Conservation (phyloP, 1,140 invertebrate genomes). For the Drosophila truncata region DNA sequence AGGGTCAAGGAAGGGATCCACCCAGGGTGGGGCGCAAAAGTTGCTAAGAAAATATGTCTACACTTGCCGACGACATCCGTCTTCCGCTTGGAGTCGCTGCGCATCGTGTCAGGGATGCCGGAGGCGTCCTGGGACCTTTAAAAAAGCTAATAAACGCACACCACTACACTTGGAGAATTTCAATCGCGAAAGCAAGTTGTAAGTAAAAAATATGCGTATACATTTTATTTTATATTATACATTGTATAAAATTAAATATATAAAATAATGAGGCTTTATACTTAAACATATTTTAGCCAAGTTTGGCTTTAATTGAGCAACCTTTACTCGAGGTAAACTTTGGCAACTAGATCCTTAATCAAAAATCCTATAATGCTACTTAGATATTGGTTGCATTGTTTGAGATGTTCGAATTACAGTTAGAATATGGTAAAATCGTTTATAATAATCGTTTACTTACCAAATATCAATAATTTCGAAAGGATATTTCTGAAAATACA, state of each 20-base stretch:
- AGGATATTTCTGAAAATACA: conserved; percentile 3
- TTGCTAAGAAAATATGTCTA: conserved; percentile 72
- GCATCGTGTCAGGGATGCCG: conserved; percentile 40
- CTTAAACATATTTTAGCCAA: background rate
- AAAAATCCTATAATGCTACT: background rate
- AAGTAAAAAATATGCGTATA: too few relatives aligned
- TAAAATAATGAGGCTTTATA: too few relatives aligned
- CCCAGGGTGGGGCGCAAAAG: conserved; percentile 29
- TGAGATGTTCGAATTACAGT: too few relatives aligned
- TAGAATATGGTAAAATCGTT: background rate
- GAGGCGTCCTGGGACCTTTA: conserved; percentile 39
- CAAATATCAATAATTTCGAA: background rate
- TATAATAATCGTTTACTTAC: background rate
- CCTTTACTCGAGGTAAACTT: too few relatives aligned
- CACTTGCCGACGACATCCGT: conserved; percentile 71
- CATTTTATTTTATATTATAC: too few relatives aligned
- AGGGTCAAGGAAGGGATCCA: background rate
- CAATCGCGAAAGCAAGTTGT: too few relatives aligned
- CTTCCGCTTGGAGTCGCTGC: conserved; percentile 54
- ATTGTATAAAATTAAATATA: background rate
- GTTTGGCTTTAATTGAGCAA: background rate
- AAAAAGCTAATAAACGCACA: conserved; percentile 65
- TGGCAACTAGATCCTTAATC: background rate
- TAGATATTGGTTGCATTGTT: background rate
- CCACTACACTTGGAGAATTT: conserved; percentile 12